Base-by-base conservation (phyloP, 2,113 vertebrate species). In the Procavia capensis region DNA sequence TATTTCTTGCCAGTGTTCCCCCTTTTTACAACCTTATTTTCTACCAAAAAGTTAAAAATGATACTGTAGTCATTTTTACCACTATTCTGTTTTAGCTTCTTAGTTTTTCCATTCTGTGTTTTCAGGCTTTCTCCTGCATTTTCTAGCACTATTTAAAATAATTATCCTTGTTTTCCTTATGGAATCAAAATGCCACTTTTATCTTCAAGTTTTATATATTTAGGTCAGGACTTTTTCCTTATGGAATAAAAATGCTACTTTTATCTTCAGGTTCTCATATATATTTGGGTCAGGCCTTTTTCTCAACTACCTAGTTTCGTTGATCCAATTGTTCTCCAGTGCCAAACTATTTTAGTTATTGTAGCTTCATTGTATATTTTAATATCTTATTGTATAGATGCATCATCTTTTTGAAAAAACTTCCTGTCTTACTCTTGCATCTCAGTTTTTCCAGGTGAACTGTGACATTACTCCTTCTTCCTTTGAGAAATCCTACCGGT, bases 141-240 rank as follows among this genome's bases (percentile, higher is more conserved):
- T 92, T 92, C 27, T 29, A 88, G 63, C 7, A 78, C 22, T 5
- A 50, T 78, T 59, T 3, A 10, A 63, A 45, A 72, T 39, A 50
- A 72, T 25, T 47, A 34, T 43, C 27, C 20, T 9, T 47, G 6
- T 39, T 85, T 83, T 68, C 20, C 6, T 87, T 70, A 50, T 10
- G 59, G 10, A 93, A 91, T 36, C 70, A 19, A 94, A 68, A 87
- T 54, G 13, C n/a, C 57, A 87, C 31, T 92, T 88, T 81, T 76
- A 43, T 81, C 19, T 92, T 68, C 90, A 66, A 87, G 93, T 86
- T 68, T 2, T 50, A 16, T 75, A 10, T 81, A n/a, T 93, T 90
- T 81, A 66, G 50, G 34, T 34, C 34, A 66, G n/a, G 41, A 45
- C 17, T 82, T 2, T 76, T 88, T 90, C 24, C 6, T 87, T 70